A percentile compares a stretch with the other conserved stretches of the same genome.
These are phyloP conservation scores for Ectobius pallidus DNA, from an alignment of 2,888 invertebrate species.

Conservation along the genomic window DNA sequence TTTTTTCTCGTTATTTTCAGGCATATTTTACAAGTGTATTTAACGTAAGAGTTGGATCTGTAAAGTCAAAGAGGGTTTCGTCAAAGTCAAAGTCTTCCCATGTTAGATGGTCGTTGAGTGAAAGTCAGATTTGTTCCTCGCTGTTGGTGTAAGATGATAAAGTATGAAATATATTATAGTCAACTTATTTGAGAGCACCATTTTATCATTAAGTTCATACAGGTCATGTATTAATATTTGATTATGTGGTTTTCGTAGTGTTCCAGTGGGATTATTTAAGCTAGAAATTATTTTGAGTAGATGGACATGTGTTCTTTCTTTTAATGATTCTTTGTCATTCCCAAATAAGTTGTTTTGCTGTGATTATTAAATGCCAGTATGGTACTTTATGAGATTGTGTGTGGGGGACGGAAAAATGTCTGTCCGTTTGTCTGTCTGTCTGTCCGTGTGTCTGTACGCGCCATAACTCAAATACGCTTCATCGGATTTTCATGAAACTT, in stretches of 20 bases:
- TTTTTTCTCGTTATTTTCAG: background rate
- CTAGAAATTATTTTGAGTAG: background rate
- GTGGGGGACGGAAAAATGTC: no score
- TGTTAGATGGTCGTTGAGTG: background rate
- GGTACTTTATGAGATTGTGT: no score
- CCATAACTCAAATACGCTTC: no score
- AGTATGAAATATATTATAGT: no score
- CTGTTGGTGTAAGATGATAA: background rate
- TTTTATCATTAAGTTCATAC: background rate
- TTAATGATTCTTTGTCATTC: background rate
- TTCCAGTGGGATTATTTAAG: background rate
- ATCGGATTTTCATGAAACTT: no score
- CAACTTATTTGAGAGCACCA: background rate
- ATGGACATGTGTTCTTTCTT: background rate
- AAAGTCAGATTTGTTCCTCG: background rate
- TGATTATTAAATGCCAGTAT: no score
- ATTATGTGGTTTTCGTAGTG: background rate
- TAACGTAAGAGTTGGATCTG: background rate
- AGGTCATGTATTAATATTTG: background rate
- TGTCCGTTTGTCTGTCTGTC: no score
- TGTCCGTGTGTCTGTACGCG: no score
- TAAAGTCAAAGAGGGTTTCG: background rate
- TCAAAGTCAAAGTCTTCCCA: background rate
- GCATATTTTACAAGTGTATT: background rate
- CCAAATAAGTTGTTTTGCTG: no score